These are phyloP conservation scores for Sinosuthora webbiana DNA, from an alignment of 2,113 vertebrate species.

Conservation along the genomic window DNA sequence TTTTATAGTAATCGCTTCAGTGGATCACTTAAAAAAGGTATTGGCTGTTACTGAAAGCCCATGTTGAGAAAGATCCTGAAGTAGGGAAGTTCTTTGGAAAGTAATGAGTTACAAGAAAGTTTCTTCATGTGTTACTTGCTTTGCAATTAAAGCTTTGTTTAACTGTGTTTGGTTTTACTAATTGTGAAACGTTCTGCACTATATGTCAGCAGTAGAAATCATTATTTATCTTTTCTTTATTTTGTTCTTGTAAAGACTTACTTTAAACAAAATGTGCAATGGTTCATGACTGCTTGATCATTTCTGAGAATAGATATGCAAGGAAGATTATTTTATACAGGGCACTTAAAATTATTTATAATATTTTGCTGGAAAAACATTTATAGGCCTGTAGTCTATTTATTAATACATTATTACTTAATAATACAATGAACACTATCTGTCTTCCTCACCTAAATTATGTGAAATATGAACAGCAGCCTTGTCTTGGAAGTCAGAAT, in stretches of 20 bases:
- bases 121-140: neutral
- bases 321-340: neutral
- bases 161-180: neutral
- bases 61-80: neutral
- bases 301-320: slow-evolving; percentile 14
- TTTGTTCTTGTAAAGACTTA: slow-evolving; percentile 27
- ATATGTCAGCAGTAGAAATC: neutral
- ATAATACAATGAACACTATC: neutral
- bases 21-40: neutral
- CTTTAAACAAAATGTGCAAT: slow-evolving; percentile 26
- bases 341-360: neutral
- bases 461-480: neutral
- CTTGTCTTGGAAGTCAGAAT: neutral
- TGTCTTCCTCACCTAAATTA: neutral
- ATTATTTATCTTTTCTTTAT: slow-evolving; percentile 2
- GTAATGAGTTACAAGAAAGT: neutral
- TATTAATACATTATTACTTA: neutral
- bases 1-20: neutral
- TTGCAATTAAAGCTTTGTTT: neutral
- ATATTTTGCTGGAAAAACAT: neutral
- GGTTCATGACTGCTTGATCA: neutral
- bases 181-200: slow-evolving; percentile 4
- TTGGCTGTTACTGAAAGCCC: neutral
- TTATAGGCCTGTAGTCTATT: neutral
- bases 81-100: neutral